phyloP scores from a whole-genome alignment of 2,797 vertebrate genomes.

The Meriones psammophilus region DNA sequence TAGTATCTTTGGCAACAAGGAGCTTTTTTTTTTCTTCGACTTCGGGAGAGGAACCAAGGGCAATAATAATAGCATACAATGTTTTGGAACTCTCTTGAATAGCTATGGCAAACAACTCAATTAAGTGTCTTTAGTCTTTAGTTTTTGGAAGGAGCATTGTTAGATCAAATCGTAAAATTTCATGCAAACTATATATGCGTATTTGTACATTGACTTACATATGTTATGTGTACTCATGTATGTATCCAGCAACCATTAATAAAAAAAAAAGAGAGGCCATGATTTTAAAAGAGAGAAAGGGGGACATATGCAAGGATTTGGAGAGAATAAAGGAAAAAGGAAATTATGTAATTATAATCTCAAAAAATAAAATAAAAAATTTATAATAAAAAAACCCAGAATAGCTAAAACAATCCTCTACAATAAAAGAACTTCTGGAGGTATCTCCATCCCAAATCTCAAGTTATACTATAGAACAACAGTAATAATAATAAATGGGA shows the following conservation, averaged over 20 bases:
- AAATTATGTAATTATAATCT: background rate
- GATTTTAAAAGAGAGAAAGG: background rate
- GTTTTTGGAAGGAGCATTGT: background rate
- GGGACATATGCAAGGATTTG: background rate
- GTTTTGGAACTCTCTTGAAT: background rate
- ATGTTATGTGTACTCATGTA: background rate
- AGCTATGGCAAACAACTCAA: background rate
- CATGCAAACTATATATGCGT: too few relatives aligned
- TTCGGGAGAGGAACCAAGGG: background rate
- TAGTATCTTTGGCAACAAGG: background rate
- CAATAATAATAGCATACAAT: background rate
- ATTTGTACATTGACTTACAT: background rate
- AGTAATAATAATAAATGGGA: too few relatives aligned
- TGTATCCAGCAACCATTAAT: background rate
- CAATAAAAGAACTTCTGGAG: too few relatives aligned
- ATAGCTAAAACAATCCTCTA: too few relatives aligned
- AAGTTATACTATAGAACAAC: too few relatives aligned
- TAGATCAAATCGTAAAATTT: background rate
- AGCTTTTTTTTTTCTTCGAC: background rate
- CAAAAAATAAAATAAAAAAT: background rate
- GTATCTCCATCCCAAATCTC: too few relatives aligned
- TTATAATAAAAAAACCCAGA: background rate
- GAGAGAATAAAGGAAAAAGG: background rate
- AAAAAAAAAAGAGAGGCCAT: background rate
- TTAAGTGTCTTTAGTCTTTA: background rate